Conservation (phyloP, 64 coral and sea anemone genomes). For the Exaiptasia diaphana region DNA sequence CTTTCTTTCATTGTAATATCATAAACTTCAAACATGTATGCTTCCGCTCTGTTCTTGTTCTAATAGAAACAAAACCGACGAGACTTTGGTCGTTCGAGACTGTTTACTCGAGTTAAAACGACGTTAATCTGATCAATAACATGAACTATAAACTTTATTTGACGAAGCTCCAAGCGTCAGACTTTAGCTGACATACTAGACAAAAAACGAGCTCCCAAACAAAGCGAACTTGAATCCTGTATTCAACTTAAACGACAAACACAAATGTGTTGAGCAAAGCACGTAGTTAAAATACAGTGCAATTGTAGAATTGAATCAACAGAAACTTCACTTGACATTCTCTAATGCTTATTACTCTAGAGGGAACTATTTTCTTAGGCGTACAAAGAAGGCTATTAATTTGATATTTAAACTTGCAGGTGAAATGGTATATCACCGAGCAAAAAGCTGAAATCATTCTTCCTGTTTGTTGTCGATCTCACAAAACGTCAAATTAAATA, state of each 20-base stretch:
- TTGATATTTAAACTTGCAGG: conserved; percentile 52
- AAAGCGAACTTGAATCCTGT: neutral
- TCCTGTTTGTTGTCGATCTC: neutral
- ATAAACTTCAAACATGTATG: neutral
- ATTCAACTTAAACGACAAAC: conserved; percentile 32
- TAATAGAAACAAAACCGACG: neutral
- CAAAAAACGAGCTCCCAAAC: neutral
- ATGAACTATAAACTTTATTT: conserved; percentile 5
- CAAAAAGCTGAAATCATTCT: neutral
- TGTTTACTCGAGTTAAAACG: conserved; percentile 2
- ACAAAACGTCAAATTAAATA: neutral
- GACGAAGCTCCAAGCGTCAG: neutral
- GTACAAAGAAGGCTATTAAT: conserved; percentile 59
- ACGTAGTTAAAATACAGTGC: conserved; percentile 10
- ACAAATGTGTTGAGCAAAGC: too few relatives aligned
- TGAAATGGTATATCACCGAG: conserved; percentile 13
- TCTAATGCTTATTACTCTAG: conserved; percentile 25
- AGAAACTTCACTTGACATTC: conserved; percentile 1
- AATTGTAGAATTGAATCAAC: conserved; percentile 2
- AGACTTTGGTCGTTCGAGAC: neutral
- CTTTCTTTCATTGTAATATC: neutral
- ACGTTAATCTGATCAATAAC: conserved; percentile 8
- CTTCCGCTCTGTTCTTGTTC: neutral
- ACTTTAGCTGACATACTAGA: neutral
- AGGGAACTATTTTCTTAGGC: conserved; percentile 41